phyloP scores from a whole-genome alignment of 2,797 vertebrate genomes.

The Tympanoctomys barrerae region DNA sequence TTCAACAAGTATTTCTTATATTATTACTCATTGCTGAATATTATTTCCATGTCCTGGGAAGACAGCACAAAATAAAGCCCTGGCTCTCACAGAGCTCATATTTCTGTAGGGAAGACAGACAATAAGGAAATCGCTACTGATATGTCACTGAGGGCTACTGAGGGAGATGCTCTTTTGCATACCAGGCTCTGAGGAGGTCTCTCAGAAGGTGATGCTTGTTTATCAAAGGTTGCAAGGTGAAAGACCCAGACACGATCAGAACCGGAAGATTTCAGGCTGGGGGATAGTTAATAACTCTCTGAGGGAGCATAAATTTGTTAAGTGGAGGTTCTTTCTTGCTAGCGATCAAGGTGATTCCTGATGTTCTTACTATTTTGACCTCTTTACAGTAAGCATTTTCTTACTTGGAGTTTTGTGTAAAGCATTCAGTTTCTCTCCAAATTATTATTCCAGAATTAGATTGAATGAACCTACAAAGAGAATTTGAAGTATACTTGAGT shows the following conservation, averaged over 20 bases:
- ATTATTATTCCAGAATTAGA: background rate
- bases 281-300: background rate
- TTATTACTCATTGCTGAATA: background rate
- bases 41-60: background rate
- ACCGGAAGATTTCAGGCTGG: background rate
- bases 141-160: background rate
- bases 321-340: background rate
- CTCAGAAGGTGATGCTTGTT: background rate
- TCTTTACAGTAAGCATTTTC: background rate
- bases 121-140: background rate
- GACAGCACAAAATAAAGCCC: background rate
- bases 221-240: background rate
- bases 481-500: background rate
- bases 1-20: background rate
- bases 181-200: background rate
- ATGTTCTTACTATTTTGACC: background rate
- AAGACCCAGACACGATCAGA: background rate
- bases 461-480: background rate
- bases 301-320: background rate
- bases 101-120: background rate
- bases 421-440: background rate
- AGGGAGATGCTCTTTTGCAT: background rate
- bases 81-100: background rate
- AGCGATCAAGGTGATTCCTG: background rate
- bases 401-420: conserved; percentile 11